Evolutionary conservation across 1,140 invertebrate species (phyloP).

Genomic region (Saccostrea cuccullata): DNA sequence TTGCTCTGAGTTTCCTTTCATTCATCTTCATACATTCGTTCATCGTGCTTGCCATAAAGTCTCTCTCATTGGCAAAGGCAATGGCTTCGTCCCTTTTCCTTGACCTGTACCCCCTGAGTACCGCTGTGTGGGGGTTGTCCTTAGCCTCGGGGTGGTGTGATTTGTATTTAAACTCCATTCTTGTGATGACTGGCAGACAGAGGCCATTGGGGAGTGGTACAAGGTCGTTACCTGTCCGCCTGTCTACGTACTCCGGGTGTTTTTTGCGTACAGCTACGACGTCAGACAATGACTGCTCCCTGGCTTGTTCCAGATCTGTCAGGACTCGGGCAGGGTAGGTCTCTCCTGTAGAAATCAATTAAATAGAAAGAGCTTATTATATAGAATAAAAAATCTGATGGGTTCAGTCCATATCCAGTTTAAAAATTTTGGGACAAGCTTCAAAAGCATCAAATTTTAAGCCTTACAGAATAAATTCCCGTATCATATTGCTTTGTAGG

Average conservation of each 20-base stretch:
- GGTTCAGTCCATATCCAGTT: no score
- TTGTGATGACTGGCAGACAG: slow-evolving; percentile 54
- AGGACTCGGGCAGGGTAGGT: slow-evolving; percentile 56
- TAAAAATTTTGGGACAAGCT: no score
- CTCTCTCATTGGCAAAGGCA: slow-evolving; percentile 58
- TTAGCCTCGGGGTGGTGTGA: slow-evolving; percentile 50
- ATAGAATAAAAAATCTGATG: neutral
- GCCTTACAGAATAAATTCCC: no score
- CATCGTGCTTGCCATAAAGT: slow-evolving; percentile 61
- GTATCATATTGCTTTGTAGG: no score
- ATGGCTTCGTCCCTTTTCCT: slow-evolving; percentile 58
- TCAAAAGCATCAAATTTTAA: no score
- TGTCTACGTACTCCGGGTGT: slow-evolving; percentile 50
- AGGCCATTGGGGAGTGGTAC: slow-evolving; percentile 52
- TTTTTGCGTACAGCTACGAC: slow-evolving; percentile 55
- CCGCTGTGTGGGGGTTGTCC: slow-evolving; percentile 61
- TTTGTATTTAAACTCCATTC: slow-evolving; percentile 61
- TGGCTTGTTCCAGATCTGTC: slow-evolving; percentile 53
- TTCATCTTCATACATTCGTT: slow-evolving; percentile 58
- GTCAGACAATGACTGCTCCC: slow-evolving; percentile 59
- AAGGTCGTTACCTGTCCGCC: slow-evolving; percentile 51
- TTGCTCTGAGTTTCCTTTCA: slow-evolving; percentile 44
- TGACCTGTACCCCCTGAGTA: slow-evolving; percentile 53
- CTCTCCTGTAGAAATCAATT: slow-evolving; percentile 40
- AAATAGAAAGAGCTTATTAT: neutral